These are phyloP conservation scores for Podargus strigoides DNA, from an alignment of 2,797 vertebrate species.

Conservation along the genomic window DNA sequence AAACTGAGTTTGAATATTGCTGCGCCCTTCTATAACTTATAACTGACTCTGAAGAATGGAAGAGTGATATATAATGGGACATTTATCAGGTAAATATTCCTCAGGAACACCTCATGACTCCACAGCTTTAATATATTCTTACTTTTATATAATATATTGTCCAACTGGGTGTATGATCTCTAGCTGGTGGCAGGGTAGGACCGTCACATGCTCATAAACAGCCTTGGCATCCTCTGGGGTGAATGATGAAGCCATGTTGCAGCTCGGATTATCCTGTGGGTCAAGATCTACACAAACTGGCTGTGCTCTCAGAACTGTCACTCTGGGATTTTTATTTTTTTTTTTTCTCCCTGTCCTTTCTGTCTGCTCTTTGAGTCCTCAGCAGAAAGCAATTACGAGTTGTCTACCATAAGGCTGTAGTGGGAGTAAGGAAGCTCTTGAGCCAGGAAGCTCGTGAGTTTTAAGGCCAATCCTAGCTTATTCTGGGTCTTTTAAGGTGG, in stretches of 20 bases:
- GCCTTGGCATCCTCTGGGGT: neutral
- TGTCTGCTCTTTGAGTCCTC: neutral
- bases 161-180: neutral
- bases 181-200: neutral
- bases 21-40: fast-evolving
- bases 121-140: neutral
- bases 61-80: neutral
- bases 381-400: neutral
- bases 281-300: neutral
- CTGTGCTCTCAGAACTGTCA: neutral
- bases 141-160: neutral
- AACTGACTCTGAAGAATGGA: neutral
- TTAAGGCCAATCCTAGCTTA: slow-evolving; percentile 46
- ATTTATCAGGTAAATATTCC: neutral
- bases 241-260: neutral
- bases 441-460: neutral
- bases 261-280: neutral
- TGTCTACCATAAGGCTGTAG: slow-evolving; percentile 4
- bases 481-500: slow-evolving; percentile 14
- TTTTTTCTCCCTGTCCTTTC: neutral
- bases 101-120: neutral
- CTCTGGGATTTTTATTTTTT: neutral
- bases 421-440: slow-evolving; percentile 29
- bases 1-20: neutral
- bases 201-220: neutral